phyloP scores from a whole-genome alignment of 2,797 vertebrate species.

The Chlorospingus flavigularis region DNA sequence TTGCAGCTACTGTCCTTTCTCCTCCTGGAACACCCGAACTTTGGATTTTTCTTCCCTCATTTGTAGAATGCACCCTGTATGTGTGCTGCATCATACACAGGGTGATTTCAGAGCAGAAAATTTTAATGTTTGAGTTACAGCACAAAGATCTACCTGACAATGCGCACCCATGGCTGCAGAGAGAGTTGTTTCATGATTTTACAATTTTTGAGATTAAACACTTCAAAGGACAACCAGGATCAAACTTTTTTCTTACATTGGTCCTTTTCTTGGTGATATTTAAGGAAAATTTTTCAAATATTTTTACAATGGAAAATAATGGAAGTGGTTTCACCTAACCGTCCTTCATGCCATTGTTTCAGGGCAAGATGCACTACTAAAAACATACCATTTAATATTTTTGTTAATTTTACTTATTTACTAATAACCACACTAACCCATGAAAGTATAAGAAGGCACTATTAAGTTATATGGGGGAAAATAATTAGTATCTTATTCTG shows the following conservation, averaged over 20 bases:
- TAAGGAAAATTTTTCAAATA: neutral
- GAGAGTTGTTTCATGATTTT: neutral
- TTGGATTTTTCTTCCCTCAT: neutral
- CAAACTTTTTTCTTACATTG: neutral
- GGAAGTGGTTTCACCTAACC: neutral
- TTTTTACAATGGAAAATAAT: neutral
- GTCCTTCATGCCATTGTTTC: neutral
- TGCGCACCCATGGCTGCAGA: neutral
- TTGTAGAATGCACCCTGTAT: neutral
- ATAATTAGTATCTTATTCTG: too few relatives aligned
- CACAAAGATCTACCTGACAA: neutral
- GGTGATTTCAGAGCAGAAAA: neutral
- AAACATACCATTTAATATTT: neutral
- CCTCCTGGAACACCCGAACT: neutral
- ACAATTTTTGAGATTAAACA: neutral
- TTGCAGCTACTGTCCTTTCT: neutral
- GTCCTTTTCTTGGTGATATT: neutral
- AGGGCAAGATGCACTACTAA: neutral
- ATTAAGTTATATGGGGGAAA: rapidly evolving
- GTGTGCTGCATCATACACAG: rapidly evolving
- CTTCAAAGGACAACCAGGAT: neutral
- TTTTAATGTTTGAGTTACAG: neutral
- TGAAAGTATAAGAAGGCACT: neutral
- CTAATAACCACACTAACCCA: neutral
- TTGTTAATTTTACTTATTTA: neutral